phyloP scores from a whole-genome alignment of 2,888 invertebrate species.

The Resseliella maxima region DNA sequence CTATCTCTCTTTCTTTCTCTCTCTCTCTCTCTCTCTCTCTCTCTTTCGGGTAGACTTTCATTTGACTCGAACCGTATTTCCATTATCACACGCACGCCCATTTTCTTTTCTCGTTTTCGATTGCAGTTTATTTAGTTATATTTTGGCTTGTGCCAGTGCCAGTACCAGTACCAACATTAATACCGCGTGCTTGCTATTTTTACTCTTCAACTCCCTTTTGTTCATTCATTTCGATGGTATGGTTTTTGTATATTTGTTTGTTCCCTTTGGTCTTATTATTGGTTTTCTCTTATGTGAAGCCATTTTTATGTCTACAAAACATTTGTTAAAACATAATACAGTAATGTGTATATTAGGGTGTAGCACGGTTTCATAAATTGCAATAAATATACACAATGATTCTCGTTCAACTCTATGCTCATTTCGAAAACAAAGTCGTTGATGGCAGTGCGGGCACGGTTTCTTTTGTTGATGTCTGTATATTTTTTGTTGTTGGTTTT shows the following conservation, averaged over 20 bases:
- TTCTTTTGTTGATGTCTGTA: neutral
- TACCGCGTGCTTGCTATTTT: neutral
- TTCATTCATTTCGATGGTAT: conserved; percentile 36
- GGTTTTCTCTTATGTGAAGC: conserved; percentile 14
- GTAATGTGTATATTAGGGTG: conserved; percentile 12
- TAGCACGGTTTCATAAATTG: conserved; percentile 35
- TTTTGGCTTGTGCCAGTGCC: neutral
- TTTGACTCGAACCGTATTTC: conserved; percentile 44
- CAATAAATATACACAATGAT: neutral
- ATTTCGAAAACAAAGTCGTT: too few species aligned
- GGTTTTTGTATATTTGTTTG: neutral
- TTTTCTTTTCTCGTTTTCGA: conserved; percentile 4
- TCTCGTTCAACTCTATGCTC: too few species aligned
- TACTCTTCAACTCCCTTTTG: neutral
- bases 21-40: neutral
- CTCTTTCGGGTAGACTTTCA: neutral
- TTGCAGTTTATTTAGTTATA: neutral
- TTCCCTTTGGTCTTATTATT: conserved; percentile 51
- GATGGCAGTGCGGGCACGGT: neutral
- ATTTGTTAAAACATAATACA: conserved; percentile 53
- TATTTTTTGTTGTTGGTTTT: neutral
- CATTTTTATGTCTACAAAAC: conserved; percentile 51
- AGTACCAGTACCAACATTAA: too few species aligned
- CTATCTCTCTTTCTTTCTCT: neutral
- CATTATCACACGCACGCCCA: conserved; percentile 54